Percentiles rank a stretch among this genome's conserved stretches.
Evolutionary conservation across 2,797 vertebrate genomes (phyloP).

Genomic region (Falco novaeseelandiae): DNA sequence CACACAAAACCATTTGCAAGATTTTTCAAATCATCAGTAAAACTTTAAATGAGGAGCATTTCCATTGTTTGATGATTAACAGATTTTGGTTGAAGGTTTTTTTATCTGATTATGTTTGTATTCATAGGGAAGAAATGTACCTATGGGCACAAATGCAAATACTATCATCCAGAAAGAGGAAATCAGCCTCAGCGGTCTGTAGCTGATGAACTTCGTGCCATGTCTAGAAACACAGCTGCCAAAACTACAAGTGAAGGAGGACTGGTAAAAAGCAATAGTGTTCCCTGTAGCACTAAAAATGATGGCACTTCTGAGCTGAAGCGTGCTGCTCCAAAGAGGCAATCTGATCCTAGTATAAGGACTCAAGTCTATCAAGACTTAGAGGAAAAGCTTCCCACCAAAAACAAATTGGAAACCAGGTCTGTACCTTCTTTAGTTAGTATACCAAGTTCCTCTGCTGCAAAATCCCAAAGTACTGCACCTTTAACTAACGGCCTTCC

Average conservation of each 20-base stretch:
- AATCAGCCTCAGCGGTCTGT: constrained; percentile 94
- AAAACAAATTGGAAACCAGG: constrained; percentile 87
- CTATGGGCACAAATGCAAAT: constrained; percentile 98
- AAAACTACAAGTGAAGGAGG: constrained; percentile 87
- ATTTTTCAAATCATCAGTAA: background rate
- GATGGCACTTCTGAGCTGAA: constrained; percentile 81
- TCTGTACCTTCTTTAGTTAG: constrained; percentile 85
- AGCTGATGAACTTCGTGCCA: constrained; percentile 95
- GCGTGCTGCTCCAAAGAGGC: constrained; percentile 87
- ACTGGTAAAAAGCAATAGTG: constrained; percentile 96
- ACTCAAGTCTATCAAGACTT: constrained; percentile 91
- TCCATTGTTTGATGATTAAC: background rate
- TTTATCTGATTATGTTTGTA: background rate
- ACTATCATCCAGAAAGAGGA: constrained; percentile 94
- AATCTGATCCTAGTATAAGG: constrained; percentile 91
- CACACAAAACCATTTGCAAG: background rate
- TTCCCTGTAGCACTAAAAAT: constrained; percentile 85
- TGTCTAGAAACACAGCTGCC: constrained; percentile 87
- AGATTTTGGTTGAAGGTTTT: background rate
- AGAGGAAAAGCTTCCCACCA: constrained; percentile 92
- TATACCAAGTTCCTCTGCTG: constrained; percentile 78
- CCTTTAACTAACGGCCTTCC: constrained; percentile 80
- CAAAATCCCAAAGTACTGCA: constrained; percentile 84
- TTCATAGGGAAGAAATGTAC: constrained; percentile 95
- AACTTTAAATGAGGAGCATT: background rate